These are phyloP conservation scores for Lamellibrachia satsuma DNA, from an alignment of 2,888 invertebrate genomes.

Conservation along the genomic window DNA sequence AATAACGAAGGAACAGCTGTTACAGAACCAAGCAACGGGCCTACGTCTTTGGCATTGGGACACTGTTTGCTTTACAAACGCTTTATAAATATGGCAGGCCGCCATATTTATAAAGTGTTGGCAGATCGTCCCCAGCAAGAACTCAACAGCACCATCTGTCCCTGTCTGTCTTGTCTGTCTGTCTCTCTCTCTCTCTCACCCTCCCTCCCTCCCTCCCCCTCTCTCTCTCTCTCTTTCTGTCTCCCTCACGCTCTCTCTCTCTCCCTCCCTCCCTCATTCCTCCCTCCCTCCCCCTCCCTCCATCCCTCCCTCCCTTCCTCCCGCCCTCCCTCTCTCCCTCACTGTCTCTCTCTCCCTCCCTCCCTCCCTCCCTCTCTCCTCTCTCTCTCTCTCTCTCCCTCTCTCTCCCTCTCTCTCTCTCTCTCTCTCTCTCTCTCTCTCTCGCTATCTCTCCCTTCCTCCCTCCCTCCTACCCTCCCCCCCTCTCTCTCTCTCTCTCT, in stretches of 20 bases:
- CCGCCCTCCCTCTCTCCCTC: neutral
- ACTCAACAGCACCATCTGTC: neutral
- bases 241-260: too few relatives aligned
- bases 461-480: neutral
- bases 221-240: too few relatives aligned
- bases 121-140: too few relatives aligned
- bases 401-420: neutral
- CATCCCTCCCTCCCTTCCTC: too few relatives aligned
- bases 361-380: too few relatives aligned
- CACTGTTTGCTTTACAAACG: neutral
- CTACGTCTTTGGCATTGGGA: too few relatives aligned
- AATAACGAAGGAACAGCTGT: too few relatives aligned
- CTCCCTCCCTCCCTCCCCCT: neutral
- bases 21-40: too few relatives aligned
- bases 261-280: too few relatives aligned
- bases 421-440: neutral
- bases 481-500: neutral
- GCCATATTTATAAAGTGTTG: too few relatives aligned
- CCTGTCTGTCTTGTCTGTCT: too few relatives aligned
- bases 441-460: too few relatives aligned
- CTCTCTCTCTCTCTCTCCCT: neutral
- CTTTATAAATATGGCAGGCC: neutral
- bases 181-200: neutral
- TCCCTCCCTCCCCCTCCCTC: neutral
- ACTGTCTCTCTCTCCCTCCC: neutral